phyloP scores from a whole-genome alignment of 2,888 invertebrate species.

The Encarsia formosa region DNA sequence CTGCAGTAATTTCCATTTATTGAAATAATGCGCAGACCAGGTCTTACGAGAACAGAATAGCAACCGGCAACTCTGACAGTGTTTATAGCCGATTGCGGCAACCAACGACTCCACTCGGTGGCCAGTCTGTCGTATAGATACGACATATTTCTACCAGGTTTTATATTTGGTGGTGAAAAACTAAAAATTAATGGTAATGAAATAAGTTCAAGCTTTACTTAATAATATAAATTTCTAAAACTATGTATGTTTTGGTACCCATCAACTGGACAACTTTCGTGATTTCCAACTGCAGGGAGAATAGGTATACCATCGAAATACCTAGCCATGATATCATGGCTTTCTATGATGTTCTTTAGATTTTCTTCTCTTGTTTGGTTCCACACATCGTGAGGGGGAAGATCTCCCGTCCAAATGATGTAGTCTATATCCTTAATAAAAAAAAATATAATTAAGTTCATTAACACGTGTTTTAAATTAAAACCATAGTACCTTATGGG shows the following conservation, averaged over 20 bases:
- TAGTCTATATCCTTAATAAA: constrained; percentile 93
- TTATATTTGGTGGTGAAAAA: not conserved
- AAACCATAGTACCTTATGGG: constrained; percentile 12
- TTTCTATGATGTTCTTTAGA: constrained; percentile 77
- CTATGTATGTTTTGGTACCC: too few species aligned
- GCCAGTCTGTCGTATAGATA: constrained; percentile 92
- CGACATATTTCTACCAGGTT: constrained; percentile 60
- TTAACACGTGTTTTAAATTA: too few species aligned
- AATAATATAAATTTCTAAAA: too few species aligned
- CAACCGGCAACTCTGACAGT: constrained; percentile 85
- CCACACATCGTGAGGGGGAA: constrained; percentile 95
- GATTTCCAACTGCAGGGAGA: constrained; percentile 93
- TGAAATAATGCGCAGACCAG: constrained; percentile 86
- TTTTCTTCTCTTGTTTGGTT: constrained; percentile 89
- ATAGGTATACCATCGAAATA: constrained; percentile 90
- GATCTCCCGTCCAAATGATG: constrained; percentile 93
- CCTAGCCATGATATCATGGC: constrained; percentile 77
- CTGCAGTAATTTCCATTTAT: constrained; percentile 97
- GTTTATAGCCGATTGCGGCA: constrained; percentile 81
- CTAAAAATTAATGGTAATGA: constrained; percentile 2
- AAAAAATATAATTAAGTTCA: too few species aligned
- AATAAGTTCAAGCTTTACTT: too few species aligned
- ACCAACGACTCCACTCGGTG: constrained; percentile 86
- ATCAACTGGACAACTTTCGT: constrained; percentile 93
- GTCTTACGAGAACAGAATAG: constrained; percentile 85